Evolutionary conservation across 2,888 invertebrate species (phyloP).

Genomic region (Antheraea assamensis): DNA sequence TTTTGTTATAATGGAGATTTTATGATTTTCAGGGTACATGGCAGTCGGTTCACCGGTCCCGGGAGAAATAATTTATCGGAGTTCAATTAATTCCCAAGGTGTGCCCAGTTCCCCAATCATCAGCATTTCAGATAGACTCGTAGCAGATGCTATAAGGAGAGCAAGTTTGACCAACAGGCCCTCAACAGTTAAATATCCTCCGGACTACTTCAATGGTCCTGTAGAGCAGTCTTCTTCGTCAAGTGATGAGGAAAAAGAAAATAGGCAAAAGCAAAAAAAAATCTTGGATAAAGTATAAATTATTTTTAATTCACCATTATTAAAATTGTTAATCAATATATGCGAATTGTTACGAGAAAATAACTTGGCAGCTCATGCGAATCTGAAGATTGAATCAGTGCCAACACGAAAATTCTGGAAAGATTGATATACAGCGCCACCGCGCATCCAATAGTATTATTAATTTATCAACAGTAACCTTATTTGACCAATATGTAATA

Average conservation of each 20-base stretch:
- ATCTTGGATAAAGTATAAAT: slow-evolving; percentile 22
- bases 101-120: slow-evolving; percentile 53
- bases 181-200: slow-evolving; percentile 67
- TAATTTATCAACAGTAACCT: not conserved
- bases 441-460: slow-evolving; percentile 49
- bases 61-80: slow-evolving; percentile 50
- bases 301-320: not conserved
- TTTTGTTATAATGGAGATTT: not conserved
- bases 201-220: slow-evolving; percentile 65
- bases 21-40: slow-evolving; percentile 55
- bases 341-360: not conserved
- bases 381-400: not conserved
- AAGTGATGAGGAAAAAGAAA: slow-evolving; percentile 59
- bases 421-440: slow-evolving; percentile 41
- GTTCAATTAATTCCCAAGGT: slow-evolving; percentile 44
- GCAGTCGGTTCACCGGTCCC: slow-evolving; percentile 50
- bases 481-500: not conserved
- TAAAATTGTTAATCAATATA: not conserved
- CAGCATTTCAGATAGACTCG: slow-evolving; percentile 64
- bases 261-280: slow-evolving; percentile 41
- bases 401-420: not conserved
- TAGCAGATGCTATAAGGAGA: slow-evolving; percentile 68
- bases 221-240: slow-evolving; percentile 65
- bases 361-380: not conserved
- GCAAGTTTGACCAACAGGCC: slow-evolving; percentile 69